A percentile compares a stretch with the other conserved stretches of the same genome.
Evolutionary conservation across 2,888 invertebrate genomes (phyloP).

Genomic region (Hipparchia semele): DNA sequence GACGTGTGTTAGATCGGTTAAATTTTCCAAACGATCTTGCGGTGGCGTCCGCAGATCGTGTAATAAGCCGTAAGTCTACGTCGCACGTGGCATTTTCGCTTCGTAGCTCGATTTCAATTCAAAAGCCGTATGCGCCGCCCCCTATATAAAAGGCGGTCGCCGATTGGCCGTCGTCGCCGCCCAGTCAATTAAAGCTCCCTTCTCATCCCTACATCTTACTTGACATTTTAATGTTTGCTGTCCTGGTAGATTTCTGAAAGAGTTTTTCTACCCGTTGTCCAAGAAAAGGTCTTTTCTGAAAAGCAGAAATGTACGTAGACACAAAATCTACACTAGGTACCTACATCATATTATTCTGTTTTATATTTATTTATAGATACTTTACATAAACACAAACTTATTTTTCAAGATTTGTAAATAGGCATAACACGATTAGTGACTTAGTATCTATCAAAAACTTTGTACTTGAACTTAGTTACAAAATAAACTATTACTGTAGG

Average conservation of each 20-base stretch:
- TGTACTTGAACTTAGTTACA: neutral
- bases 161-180: conserved; percentile 71
- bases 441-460: too few species aligned
- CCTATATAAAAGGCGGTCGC: conserved; percentile 49
- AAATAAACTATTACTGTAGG: neutral
- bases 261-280: conserved; percentile 19
- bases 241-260: conserved; percentile 47
- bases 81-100: conserved; percentile 70
- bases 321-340: neutral
- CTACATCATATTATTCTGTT: neutral
- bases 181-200: conserved; percentile 74
- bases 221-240: conserved; percentile 80
- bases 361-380: too few species aligned
- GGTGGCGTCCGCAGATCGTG: conserved; percentile 44
- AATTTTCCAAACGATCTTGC: conserved; percentile 44
- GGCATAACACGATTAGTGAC: neutral
- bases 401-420: neutral
- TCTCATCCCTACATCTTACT: conserved; percentile 64
- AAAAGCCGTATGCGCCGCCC: conserved; percentile 70
- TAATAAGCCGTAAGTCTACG: conserved; percentile 49
- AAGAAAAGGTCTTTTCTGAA: conserved; percentile 24
- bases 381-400: neutral
- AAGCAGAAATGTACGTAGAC: neutral
- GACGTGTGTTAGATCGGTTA: conserved; percentile 39
- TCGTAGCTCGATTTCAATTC: conserved; percentile 69